A percentile compares a stretch with the other conserved stretches of the same genome.
phyloP scores from a whole-genome alignment of 2,797 vertebrate genomes.

The Heterohyrax brucei region DNA sequence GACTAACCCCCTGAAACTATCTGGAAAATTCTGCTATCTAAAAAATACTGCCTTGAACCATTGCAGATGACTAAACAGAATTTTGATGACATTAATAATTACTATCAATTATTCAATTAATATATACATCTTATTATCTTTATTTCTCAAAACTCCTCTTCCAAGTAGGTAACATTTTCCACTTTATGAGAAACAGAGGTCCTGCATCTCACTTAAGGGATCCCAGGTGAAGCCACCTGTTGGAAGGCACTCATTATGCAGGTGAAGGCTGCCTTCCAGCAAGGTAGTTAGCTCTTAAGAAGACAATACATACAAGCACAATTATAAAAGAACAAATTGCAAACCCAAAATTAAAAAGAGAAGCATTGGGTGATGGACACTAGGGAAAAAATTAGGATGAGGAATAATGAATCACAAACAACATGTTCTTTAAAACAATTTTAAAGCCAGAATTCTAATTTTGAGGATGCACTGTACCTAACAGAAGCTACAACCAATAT shows the following conservation, averaged over 20 bases:
- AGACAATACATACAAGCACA: not conserved
- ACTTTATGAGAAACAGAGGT: not conserved
- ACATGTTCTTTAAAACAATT: not conserved
- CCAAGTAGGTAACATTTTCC: not conserved
- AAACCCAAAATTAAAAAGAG: not conserved
- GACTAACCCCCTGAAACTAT: not conserved
- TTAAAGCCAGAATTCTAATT: not conserved
- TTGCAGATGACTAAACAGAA: not conserved
- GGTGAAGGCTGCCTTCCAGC: not conserved
- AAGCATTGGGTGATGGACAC: not conserved
- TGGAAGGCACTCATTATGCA: not conserved
- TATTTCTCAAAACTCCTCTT: constrained; percentile 17
- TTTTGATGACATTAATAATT: not conserved
- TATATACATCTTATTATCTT: not conserved
- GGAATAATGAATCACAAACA: not conserved
- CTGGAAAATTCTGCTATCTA: not conserved
- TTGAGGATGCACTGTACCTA: not conserved
- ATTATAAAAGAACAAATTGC: not conserved
- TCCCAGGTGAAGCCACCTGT: not conserved
- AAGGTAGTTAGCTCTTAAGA: not conserved
- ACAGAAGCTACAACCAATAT: not conserved
- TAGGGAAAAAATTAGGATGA: not conserved
- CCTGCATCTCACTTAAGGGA: not conserved
- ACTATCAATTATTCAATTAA: not conserved
- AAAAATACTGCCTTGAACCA: not conserved